phyloP scores from a whole-genome alignment of 2,888 invertebrate genomes.

The Pyrrhopygopsis socrates region DNA sequence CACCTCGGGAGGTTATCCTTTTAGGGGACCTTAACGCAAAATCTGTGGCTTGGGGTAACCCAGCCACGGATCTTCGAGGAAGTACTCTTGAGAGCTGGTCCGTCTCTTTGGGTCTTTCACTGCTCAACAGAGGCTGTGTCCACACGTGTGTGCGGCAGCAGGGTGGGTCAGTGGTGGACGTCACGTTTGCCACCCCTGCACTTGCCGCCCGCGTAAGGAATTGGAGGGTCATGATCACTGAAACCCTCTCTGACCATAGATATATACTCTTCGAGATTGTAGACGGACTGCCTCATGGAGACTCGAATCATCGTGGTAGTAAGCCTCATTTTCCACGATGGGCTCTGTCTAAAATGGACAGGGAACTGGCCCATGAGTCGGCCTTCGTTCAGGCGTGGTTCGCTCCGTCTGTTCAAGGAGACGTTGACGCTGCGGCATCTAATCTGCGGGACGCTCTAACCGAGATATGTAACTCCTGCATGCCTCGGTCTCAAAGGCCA shows the following conservation, averaged over 20 bases:
- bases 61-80: neutral
- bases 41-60: slow-evolving; percentile 19
- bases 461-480: neutral
- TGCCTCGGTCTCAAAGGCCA: slow-evolving; percentile 24
- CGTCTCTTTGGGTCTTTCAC: neutral
- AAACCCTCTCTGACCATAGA: neutral
- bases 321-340: slow-evolving; percentile 18
- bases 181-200: slow-evolving; percentile 40
- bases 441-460: neutral
- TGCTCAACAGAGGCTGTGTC: neutral
- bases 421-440: neutral
- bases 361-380: neutral
- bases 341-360: slow-evolving; percentile 8
- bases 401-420: neutral
- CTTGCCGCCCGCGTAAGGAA: slow-evolving; percentile 11
- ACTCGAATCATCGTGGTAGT: neutral
- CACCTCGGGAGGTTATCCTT: neutral
- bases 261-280: neutral
- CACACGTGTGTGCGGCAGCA: slow-evolving; percentile 30
- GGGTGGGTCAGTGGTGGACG: slow-evolving; percentile 46
- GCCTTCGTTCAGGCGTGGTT: slow-evolving; percentile 1
- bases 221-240: neutral
- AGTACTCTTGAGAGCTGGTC: neutral
- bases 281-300: neutral
- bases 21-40: slow-evolving; percentile 45